Evolutionary conservation across 2,113 vertebrate genomes (phyloP).

Genomic region (Calypte anna): DNA sequence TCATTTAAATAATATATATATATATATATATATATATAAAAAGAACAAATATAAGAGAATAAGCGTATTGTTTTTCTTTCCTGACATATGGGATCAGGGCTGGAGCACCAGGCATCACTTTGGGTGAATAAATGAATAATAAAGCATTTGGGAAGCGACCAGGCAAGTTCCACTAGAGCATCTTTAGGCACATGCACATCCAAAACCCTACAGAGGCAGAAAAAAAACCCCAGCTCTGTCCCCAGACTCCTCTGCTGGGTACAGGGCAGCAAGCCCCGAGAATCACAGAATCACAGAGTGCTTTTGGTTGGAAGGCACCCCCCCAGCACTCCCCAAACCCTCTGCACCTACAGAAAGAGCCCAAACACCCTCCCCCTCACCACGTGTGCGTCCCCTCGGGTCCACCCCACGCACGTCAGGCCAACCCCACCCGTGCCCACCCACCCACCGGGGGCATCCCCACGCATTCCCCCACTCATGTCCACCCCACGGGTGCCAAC

Average conservation of each 20-base stretch:
- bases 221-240: background rate
- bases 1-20: constrained; percentile 25
- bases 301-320: background rate
- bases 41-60: background rate
- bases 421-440: background rate
- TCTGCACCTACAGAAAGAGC: accelerated
- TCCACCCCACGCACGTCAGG: background rate
- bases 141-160: accelerated
- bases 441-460: background rate
- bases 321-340: background rate
- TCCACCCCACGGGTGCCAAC: background rate
- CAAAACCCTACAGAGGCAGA: background rate
- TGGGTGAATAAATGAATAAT: background rate
- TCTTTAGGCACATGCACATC: background rate
- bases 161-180: background rate
- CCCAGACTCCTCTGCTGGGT: too few relatives aligned
- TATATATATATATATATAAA: too few relatives aligned
- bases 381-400: accelerated
- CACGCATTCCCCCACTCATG: accelerated
- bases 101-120: background rate
- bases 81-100: background rate
- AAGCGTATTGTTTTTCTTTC: constrained; percentile 9
- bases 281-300: too few relatives aligned
- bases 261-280: background rate
- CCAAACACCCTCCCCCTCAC: background rate